phyloP scores from a whole-genome alignment of 2,113 vertebrate genomes.

The Sander vitreus region DNA sequence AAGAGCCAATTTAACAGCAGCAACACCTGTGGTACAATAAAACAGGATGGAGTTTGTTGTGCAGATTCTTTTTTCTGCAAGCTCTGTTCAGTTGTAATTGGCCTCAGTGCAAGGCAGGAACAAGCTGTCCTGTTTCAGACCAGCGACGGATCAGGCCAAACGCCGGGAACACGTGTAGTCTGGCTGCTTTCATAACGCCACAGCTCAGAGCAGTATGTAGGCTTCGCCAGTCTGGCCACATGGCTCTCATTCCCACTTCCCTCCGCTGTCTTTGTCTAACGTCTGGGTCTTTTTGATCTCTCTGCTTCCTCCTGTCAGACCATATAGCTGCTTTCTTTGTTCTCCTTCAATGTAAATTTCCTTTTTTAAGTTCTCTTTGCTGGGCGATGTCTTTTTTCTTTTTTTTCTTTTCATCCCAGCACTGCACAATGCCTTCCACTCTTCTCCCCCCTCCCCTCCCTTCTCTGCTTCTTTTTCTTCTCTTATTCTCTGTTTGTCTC shows the following conservation, averaged over 20 bases:
- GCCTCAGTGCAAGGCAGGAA: constrained; percentile 20
- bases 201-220: constrained; percentile 16
- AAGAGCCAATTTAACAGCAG: neutral
- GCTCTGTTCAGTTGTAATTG: neutral
- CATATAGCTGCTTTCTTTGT: constrained; percentile 7
- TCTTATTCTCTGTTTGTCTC: neutral
- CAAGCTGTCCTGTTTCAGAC: constrained; percentile 51
- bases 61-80: neutral
- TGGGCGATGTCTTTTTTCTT: neutral
- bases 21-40: neutral
- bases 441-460: neutral
- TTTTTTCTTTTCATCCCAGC: neutral
- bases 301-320: neutral
- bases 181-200: constrained; percentile 50
- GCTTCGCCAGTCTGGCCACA: constrained; percentile 28
- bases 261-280: neutral
- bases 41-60: constrained; percentile 1
- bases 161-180: constrained; percentile 27
- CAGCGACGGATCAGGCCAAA: neutral
- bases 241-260: constrained; percentile 23
- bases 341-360: constrained; percentile 25
- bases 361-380: constrained; percentile 15
- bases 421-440: neutral
- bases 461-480: neutral
- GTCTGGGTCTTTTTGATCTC: neutral